Evolutionary conservation across 2,888 invertebrate species (phyloP).

Genomic region (Leptinotarsa haldemani): DNA sequence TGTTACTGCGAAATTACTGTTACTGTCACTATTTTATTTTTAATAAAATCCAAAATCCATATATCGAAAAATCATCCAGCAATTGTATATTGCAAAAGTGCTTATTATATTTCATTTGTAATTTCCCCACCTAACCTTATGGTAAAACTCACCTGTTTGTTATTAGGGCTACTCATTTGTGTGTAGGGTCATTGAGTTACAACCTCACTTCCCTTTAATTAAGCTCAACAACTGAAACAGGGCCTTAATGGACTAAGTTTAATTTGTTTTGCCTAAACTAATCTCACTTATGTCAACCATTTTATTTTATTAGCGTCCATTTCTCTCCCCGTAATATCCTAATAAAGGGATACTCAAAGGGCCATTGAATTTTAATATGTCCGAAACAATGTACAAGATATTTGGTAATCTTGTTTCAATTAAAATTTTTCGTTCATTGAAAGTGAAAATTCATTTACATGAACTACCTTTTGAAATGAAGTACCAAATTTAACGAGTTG

Average conservation of each 20-base stretch:
- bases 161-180: constrained; percentile 33
- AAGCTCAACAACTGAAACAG: constrained; percentile 41
- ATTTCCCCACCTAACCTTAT: not conserved
- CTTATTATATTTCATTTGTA: not conserved
- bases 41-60: no score
- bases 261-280: constrained; percentile 38
- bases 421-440: not conserved
- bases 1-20: no score
- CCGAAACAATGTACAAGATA: not conserved
- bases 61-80: no score
- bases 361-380: constrained; percentile 23
- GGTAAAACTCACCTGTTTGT: constrained; percentile 30
- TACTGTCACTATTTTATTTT: no score
- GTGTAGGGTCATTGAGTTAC: constrained; percentile 33
- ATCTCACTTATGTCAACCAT: constrained; percentile 39
- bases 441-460: not conserved
- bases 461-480: no score
- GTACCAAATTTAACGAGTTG: no score
- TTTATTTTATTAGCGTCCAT: constrained; percentile 34
- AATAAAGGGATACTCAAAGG: constrained; percentile 16
- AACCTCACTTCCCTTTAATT: constrained; percentile 40
- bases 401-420: not conserved
- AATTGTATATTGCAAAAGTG: no score
- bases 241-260: constrained; percentile 43
- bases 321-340: constrained; percentile 22